These are phyloP conservation scores for Tenualosa thibaudeaui DNA, from an alignment of 2,797 vertebrate species.

Conservation along the genomic window DNA sequence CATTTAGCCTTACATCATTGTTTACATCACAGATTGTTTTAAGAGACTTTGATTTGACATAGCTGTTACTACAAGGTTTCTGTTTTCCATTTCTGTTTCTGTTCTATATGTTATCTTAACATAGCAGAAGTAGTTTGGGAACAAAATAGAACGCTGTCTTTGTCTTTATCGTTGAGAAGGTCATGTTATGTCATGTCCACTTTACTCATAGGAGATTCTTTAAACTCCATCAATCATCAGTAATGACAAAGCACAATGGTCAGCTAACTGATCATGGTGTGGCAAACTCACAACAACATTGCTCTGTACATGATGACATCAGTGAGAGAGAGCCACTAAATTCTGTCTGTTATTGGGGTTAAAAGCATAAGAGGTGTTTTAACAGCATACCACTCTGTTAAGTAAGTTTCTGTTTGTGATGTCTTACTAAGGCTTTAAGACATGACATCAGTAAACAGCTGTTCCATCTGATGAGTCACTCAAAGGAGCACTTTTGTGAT, in stretches of 20 bases:
- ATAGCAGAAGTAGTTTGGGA: no score
- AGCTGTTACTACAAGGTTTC: no score
- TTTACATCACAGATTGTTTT: no score
- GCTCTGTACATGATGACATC: neutral
- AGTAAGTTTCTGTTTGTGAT: neutral
- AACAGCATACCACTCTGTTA: neutral
- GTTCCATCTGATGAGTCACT: neutral
- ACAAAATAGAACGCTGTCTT: no score
- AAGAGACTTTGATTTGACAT: no score
- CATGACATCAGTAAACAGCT: constrained; percentile 5
- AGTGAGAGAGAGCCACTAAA: neutral
- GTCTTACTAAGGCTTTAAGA: neutral
- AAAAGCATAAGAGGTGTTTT: neutral
- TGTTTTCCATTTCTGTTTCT: no score
- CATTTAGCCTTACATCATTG: neutral
- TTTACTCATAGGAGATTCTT: neutral
- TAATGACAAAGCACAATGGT: neutral
- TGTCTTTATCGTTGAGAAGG: no score
- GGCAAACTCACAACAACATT: neutral
- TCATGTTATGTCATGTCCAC: neutral
- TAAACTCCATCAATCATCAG: neutral
- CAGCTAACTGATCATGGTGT: neutral
- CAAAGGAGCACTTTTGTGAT: neutral
- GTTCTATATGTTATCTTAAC: no score
- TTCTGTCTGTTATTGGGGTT: neutral